Conservation (phyloP, 2,888 invertebrate species). For the Smittia aterrima region DNA sequence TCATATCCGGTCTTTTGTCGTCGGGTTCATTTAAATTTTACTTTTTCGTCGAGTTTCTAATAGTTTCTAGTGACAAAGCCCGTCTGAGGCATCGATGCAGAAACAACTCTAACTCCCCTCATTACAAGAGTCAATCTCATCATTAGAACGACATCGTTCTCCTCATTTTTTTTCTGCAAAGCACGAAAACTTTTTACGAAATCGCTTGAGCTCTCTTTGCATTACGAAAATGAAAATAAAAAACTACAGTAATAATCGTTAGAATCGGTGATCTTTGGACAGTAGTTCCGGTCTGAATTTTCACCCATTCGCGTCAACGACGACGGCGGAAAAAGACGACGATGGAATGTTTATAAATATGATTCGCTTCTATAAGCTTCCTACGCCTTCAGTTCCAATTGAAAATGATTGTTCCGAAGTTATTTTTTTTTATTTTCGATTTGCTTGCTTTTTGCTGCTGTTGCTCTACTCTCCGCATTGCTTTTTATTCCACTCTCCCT, state of each 20-base stretch:
- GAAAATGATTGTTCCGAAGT: conserved; percentile 7
- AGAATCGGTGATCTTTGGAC: conserved; percentile 51
- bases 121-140: background rate
- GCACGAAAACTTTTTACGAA: conserved; percentile 5
- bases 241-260: conserved; percentile 42
- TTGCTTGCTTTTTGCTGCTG: background rate
- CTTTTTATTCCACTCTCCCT: background rate
- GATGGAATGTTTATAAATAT: conserved; percentile 18
- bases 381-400: conserved; percentile 32
- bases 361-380: conserved; percentile 9
- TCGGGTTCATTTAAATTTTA: background rate
- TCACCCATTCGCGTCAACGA: conserved; percentile 20
- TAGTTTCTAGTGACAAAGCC: background rate
- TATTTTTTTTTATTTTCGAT: background rate
- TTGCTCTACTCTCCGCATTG: no score
- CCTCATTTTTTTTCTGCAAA: background rate
- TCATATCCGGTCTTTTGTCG: conserved; percentile 39
- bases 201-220: conserved; percentile 1
- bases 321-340: background rate
- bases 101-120: no score
- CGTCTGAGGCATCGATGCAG: background rate
- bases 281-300: conserved; percentile 51
- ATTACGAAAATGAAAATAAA: conserved; percentile 42
- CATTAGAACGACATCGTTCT: background rate
- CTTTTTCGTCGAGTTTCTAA: background rate